A percentile compares a stretch with the other conserved stretches of the same genome.
Evolutionary conservation across 1,140 invertebrate genomes (phyloP).

Genomic region (Drosophila funebris): DNA sequence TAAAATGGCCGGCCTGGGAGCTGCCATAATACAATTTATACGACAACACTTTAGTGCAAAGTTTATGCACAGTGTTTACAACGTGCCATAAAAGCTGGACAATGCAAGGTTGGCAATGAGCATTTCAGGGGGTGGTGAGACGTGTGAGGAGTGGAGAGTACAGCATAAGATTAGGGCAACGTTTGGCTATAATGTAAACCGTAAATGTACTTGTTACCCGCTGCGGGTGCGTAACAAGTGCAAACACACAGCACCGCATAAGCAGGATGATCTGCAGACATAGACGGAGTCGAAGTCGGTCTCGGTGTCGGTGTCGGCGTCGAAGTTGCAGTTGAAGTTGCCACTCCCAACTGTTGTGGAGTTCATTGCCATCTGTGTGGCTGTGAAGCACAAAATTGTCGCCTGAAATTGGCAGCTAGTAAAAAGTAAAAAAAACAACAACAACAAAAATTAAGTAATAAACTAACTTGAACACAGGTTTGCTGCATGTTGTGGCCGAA

Average conservation of each 20-base stretch:
- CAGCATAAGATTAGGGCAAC: conserved; percentile 29
- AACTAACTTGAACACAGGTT: conserved; percentile 69
- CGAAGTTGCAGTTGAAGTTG: neutral
- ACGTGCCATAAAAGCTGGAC: conserved; percentile 78
- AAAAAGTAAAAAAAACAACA: no score
- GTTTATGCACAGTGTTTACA: conserved; percentile 79
- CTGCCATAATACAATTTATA: conserved; percentile 82
- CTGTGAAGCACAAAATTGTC: conserved; percentile 57
- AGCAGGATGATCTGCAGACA: conserved; percentile 40
- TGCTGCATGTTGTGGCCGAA: conserved; percentile 45
- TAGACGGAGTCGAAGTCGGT: neutral
- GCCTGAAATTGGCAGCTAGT: conserved; percentile 77
- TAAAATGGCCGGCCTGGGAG: conserved; percentile 72
- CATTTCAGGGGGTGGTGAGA: neutral
- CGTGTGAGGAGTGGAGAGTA: neutral
- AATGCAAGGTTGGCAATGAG: conserved; percentile 46
- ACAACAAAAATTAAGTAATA: conserved; percentile 81
- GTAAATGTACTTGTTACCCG: conserved; percentile 38
- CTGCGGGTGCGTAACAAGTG: conserved; percentile 71
- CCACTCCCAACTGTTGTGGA: conserved; percentile 6
- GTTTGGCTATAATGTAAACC: conserved; percentile 49
- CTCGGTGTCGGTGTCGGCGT: neutral
- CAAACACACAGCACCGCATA: conserved; percentile 52
- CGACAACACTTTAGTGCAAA: conserved; percentile 81
- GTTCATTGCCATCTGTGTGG: conserved; percentile 28